Base-by-base conservation (phyloP, 2,888 invertebrate genomes). In the Drosophila limbata region DNA sequence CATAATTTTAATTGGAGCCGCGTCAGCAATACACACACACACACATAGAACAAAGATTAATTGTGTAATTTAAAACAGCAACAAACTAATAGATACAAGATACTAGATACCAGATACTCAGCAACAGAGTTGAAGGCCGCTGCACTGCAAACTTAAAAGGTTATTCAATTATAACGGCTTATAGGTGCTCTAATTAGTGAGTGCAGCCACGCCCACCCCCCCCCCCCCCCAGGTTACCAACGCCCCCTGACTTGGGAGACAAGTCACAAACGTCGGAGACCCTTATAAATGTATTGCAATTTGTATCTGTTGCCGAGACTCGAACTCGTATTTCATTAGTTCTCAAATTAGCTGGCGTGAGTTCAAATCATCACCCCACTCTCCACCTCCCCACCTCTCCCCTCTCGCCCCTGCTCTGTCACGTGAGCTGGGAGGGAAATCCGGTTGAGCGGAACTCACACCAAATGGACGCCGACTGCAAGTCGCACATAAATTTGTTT, bases 1-100 rank as follows among this genome's bases (percentile, higher is more conserved):
- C 76, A 89, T 87, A 52, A 84, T 87, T 84, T 84, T 87, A 84
- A 89, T 84, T 84, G 83, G 72, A 87, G 67, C 62, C 67, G 53
- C 44, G 57, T 66, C 63, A 79, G 47, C 57, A 25, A 45, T 45
- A 45, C 33, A 55, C 19, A 19, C 31, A 28, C 61, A 50, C 28
- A 44, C 52, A 68, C 25, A 59, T 37, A 51, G 53, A 69, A 70
- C 79, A 71, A 74, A 87, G 88, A 84, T 84, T 79, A 87, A 84
- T 89, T 59, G 79, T 73, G 82, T 67, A 73, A 73, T 68, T 69
- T 17, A 55, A 69, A 72, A 61, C 85, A 40, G 25, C 56, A 35
- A 19, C 40, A 35, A 55, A 47, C 56, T 57, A 57, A 64, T 57
- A 68, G 64, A 64, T 52, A 57, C 59, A 19, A 69, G 53, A 56